Percentiles rank a stretch among this genome's conserved stretches.
These are phyloP conservation scores for Chlorospingus flavigularis DNA, from an alignment of 2,797 vertebrate species.

Conservation along the genomic window DNA sequence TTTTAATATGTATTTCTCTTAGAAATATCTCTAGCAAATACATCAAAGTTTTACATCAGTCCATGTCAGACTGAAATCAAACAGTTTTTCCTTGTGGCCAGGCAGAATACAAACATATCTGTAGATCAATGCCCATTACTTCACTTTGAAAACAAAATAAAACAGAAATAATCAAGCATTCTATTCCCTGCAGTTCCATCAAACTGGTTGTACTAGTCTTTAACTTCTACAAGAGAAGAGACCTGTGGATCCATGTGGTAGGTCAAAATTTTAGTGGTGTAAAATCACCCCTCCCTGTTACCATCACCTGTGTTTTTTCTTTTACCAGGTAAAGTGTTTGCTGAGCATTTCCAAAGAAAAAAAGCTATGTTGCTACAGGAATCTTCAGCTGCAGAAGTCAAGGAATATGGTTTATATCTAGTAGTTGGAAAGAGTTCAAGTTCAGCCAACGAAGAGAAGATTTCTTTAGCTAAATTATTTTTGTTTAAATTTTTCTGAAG, in stretches of 20 bases:
- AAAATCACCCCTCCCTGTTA: not conserved
- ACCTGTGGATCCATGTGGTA: not conserved
- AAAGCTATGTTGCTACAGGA: not conserved
- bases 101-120: constrained; percentile 30
- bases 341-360: not conserved
- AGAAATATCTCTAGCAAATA: constrained; percentile 37
- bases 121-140: constrained; percentile 29
- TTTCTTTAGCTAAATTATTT: not conserved
- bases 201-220: not conserved
- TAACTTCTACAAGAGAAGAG: not conserved
- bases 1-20: constrained; percentile 41
- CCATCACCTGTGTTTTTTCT: not conserved
- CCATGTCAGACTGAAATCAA: constrained; percentile 23
- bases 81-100: not conserved
- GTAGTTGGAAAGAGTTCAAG: not conserved
- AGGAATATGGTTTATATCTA: not conserved
- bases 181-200: not conserved
- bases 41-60: constrained; percentile 35
- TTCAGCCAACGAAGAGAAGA: not conserved
- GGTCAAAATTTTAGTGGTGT: not conserved
- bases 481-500: not conserved
- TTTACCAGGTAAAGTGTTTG: not conserved
- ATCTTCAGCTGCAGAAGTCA: not conserved
- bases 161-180: constrained; percentile 38
- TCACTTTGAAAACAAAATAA: constrained; percentile 39